These are phyloP conservation scores for Morus bassanus DNA, from an alignment of 2,797 vertebrate species.

Conservation along the genomic window DNA sequence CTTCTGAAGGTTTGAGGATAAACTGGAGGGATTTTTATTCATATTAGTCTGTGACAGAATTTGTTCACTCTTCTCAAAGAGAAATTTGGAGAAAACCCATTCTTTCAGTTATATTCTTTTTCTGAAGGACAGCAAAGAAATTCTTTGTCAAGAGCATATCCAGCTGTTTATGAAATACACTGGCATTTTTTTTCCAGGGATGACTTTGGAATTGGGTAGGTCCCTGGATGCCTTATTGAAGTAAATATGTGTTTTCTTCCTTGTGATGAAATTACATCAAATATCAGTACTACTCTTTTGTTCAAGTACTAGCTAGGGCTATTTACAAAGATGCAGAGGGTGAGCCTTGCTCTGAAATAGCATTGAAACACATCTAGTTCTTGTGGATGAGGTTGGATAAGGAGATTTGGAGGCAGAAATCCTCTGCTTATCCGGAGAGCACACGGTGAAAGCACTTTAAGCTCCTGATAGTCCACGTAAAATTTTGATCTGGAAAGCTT, in stretches of 20 bases:
- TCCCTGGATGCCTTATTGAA: not conserved
- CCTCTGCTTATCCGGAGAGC: not conserved
- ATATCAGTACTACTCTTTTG: not conserved
- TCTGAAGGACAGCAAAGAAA: not conserved
- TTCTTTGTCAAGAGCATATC: not conserved
- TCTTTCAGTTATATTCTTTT: not conserved
- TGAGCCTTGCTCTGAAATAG: not conserved
- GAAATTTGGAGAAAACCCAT: not conserved
- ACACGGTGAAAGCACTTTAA: not conserved
- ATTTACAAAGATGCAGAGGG: not conserved
- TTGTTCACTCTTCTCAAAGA: not conserved
- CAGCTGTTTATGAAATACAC: not conserved
- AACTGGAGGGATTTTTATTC: not conserved
- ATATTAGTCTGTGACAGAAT: not conserved
- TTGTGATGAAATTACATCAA: not conserved
- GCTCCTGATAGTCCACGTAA: not conserved
- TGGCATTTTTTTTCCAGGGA: not conserved
- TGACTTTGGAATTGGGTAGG: not conserved
- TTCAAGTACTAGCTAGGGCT: not conserved
- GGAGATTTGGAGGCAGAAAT: not conserved
- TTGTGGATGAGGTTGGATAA: not conserved
- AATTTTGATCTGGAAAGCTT: not conserved
- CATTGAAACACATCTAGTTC: not conserved
- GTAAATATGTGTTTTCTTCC: not conserved
- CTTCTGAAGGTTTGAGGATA: not conserved